phyloP scores from a whole-genome alignment of 2,888 invertebrate species.

The Cheilosia urbana region DNA sequence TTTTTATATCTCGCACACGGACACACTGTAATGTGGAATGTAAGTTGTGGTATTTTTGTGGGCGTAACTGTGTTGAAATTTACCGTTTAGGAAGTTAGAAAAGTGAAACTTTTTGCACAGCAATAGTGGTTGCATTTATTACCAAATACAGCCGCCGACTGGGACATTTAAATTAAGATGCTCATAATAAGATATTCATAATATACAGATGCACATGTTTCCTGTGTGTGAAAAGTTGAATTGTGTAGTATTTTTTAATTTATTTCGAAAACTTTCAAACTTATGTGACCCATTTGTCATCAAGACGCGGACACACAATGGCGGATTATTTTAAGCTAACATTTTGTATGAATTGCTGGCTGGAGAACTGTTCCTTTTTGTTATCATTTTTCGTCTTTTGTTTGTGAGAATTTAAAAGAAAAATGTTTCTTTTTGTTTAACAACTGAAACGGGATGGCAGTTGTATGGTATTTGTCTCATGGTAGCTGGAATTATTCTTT shows the following conservation, averaged over 20 bases:
- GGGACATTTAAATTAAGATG: constrained; percentile 14
- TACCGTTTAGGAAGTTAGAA: constrained; percentile 27
- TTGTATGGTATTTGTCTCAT: background rate
- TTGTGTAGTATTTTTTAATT: constrained; percentile 7
- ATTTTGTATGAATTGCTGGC: constrained; percentile 18
- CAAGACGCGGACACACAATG: constrained; percentile 35
- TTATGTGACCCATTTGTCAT: constrained; percentile 59
- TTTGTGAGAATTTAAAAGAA: constrained; percentile 46
- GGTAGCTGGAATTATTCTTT: constrained; percentile 17
- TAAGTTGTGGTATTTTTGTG: constrained; percentile 49
- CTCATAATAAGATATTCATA: background rate
- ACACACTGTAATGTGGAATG: constrained; percentile 32
- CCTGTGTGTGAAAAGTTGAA: constrained; percentile 24
- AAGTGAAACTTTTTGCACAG: constrained; percentile 58
- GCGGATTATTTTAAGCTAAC: constrained; percentile 29
- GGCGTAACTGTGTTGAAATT: constrained; percentile 38
- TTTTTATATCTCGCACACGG: constrained; percentile 13
- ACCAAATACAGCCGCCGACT: background rate
- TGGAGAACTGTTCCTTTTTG: constrained; percentile 17
- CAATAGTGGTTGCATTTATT: background rate
- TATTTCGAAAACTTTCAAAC: constrained; percentile 2
- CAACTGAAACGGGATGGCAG: constrained; percentile 11
- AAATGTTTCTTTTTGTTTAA: constrained; percentile 29
- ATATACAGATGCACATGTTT: background rate
- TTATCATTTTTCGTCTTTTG: constrained; percentile 42